Conservation (phyloP, 2,888 invertebrate genomes). For the Pseudococcus longispinus region DNA sequence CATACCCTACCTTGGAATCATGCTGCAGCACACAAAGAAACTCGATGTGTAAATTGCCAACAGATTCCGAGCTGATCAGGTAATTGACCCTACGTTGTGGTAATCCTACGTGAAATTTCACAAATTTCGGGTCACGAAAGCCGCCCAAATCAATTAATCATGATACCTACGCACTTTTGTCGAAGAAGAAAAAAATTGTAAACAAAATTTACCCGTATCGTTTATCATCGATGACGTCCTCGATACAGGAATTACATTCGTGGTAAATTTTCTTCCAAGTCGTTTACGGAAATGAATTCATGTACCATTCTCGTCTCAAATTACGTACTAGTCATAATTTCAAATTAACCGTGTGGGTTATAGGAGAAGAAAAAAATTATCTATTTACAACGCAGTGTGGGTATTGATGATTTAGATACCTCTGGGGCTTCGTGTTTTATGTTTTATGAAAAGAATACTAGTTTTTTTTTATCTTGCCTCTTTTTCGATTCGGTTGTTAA, state of each 20-base stretch:
- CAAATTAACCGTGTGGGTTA: not conserved
- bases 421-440: not conserved
- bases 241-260: not conserved
- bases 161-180: not conserved
- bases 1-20: too few relatives aligned
- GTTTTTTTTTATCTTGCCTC: not conserved
- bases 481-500: not conserved
- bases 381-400: not conserved
- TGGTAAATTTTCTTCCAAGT: not conserved
- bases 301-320: not conserved
- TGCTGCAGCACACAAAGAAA: not conserved
- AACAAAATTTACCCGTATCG: not conserved
- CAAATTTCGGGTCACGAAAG: conserved; percentile 19
- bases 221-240: not conserved
- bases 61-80: not conserved
- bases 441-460: not conserved
- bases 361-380: not conserved
- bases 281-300: not conserved
- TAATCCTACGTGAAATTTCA: not conserved
- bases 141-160: conserved; percentile 24
- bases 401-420: conserved; percentile 16
- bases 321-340: conserved; percentile 1
- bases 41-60: not conserved
- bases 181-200: not conserved
- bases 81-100: not conserved